Evolutionary conservation across 35 echinoderm and acorn worm genomes (phyloP).

Genomic region (Ptychodera flava): DNA sequence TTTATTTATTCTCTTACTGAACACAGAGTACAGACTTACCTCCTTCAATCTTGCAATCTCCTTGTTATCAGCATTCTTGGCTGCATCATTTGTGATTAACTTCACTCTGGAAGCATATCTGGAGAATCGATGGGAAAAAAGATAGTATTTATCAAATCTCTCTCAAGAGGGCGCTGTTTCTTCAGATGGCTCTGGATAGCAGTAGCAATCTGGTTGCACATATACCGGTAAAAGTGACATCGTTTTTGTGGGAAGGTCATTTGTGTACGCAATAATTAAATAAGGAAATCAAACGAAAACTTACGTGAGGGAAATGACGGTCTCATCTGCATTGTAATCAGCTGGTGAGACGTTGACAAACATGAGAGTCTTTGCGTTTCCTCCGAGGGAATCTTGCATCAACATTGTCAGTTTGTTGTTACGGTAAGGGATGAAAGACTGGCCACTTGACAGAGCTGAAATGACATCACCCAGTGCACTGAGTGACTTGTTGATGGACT

Average conservation of each 20-base stretch:
- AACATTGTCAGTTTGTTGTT: constrained; percentile 99
- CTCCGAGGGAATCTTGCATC: constrained; percentile 92
- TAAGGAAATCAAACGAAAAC: too few species aligned
- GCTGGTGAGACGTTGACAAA: constrained; percentile 98
- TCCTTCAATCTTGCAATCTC: constrained; percentile 93
- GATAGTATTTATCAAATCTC: too few species aligned
- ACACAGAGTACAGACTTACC: constrained; percentile 28
- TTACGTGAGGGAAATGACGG: constrained; percentile 92
- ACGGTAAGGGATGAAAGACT: constrained; percentile 90
- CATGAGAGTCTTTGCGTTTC: constrained; percentile 96
- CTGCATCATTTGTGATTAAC: constrained; percentile 89
- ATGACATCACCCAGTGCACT: constrained; percentile 95
- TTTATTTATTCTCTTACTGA: neutral
- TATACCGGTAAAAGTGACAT: too few species aligned
- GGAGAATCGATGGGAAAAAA: too few species aligned
- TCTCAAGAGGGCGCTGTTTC: too few species aligned
- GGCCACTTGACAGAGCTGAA: constrained; percentile 79
- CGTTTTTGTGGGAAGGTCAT: too few species aligned
- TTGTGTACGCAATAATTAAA: too few species aligned
- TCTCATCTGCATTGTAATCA: constrained; percentile 95
- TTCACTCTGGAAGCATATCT: constrained; percentile 96
- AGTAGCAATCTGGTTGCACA: too few species aligned
- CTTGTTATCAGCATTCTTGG: constrained; percentile 97
- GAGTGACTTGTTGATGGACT: constrained; percentile 95
- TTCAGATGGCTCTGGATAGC: too few species aligned